Evolutionary conservation across 2,888 invertebrate genomes (phyloP).

Genomic region (Azorinus chamasolen): DNA sequence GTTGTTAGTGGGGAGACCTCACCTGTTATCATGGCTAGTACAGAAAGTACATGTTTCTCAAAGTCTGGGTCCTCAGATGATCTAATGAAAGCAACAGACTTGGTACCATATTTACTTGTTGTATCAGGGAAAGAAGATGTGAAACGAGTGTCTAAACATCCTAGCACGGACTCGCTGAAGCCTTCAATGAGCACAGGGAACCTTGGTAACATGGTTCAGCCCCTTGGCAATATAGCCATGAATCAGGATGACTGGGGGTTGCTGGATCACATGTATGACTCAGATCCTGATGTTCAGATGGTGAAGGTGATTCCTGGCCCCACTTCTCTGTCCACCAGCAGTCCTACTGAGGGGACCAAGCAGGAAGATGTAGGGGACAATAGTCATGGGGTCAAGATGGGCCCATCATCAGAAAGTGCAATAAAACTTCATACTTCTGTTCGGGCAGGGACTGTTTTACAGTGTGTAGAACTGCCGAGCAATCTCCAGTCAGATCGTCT

Average conservation of each 20-base stretch:
- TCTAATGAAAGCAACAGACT: conserved; percentile 59
- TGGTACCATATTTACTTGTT: conserved; percentile 78
- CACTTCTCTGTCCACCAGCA: conserved; percentile 50
- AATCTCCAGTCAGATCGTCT: conserved; percentile 86
- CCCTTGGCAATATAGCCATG: conserved; percentile 56
- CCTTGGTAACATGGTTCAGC: conserved; percentile 63
- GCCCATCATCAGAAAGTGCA: conserved; percentile 49
- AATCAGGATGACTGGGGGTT: conserved; percentile 67
- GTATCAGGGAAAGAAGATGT: conserved; percentile 65
- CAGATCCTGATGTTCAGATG: conserved; percentile 81
- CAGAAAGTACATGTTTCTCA: conserved; percentile 17
- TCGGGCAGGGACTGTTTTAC: conserved; percentile 76
- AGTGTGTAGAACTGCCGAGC: conserved; percentile 82
- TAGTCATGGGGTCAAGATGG: conserved; percentile 17
- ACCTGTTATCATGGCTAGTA: conserved; percentile 80
- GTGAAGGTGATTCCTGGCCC: conserved; percentile 80
- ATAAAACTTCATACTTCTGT: conserved; percentile 39
- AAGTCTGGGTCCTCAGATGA: conserved; percentile 13
- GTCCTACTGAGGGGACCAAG: conserved; percentile 55
- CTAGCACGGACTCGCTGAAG: conserved; percentile 64
- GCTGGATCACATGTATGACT: conserved; percentile 70
- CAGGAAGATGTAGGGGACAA: conserved; percentile 42
- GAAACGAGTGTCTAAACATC: conserved; percentile 58
- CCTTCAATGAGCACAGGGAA: conserved; percentile 56
- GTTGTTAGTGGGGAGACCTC: conserved; percentile 88